Evolutionary conservation across 1,140 invertebrate species (phyloP).

Genomic region (Scaptomyza graminum): DNA sequence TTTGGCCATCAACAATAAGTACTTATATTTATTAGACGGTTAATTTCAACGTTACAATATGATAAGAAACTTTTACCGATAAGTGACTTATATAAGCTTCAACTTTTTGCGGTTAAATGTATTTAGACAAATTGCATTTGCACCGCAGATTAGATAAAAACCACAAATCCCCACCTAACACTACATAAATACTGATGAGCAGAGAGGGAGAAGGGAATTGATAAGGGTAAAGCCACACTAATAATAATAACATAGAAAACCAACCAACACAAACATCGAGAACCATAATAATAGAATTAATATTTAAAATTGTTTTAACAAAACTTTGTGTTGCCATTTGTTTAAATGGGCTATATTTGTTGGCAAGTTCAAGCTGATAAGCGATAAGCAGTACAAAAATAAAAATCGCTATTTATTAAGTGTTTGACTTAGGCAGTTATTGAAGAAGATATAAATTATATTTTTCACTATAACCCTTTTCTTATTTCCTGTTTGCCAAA

Average conservation of each 20-base stretch:
- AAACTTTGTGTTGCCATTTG: constrained; percentile 14
- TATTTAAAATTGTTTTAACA: constrained; percentile 4
- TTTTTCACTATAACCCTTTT: no score
- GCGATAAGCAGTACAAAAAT: constrained; percentile 7
- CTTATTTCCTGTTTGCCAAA: no score
- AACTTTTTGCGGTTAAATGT: constrained; percentile 24
- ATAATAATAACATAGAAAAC: no score
- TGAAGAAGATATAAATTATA: no score
- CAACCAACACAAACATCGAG: no score
- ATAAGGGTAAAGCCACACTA: constrained; percentile 10
- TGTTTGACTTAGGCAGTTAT: background rate
- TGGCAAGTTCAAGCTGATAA: background rate
- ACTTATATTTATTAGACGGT: constrained; percentile 7
- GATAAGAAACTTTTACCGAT: constrained; percentile 5
- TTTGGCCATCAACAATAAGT: background rate
- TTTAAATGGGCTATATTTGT: constrained; percentile 1
- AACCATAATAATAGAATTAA: constrained; percentile 18
- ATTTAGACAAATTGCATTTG: constrained; percentile 20
- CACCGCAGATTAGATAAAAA: constrained; percentile 25
- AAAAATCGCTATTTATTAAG: constrained; percentile 16
- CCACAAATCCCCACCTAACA: constrained; percentile 2
- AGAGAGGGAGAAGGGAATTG: background rate
- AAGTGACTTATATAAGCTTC: constrained; percentile 2
- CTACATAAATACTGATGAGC: background rate
- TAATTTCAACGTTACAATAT: background rate